A percentile compares a stretch with the other conserved stretches of the same genome.
These are phyloP conservation scores for Chelon labrosus DNA, from an alignment of 2,797 vertebrate genomes.

Conservation along the genomic window DNA sequence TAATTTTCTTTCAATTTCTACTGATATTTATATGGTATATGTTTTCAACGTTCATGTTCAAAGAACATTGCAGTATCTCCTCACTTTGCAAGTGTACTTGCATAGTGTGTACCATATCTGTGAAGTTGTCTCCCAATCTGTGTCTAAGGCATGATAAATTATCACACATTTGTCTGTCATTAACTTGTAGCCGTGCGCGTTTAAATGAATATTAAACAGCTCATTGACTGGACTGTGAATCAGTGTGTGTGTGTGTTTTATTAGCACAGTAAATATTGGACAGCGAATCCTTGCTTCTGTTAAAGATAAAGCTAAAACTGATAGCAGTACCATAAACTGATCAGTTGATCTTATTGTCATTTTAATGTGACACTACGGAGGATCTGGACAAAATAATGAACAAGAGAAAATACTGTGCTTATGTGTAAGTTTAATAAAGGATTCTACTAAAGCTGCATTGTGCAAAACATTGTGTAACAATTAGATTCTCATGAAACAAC, in stretches of 20 bases:
- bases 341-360: neutral
- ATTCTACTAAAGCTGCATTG: conserved; percentile 1
- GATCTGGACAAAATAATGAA: neutral
- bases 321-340: neutral
- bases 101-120: conserved; percentile 45
- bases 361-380: neutral
- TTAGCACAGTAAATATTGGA: conserved; percentile 12
- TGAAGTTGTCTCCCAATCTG: conserved; percentile 47
- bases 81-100: conserved; percentile 28
- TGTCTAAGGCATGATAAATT: conserved; percentile 61
- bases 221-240: conserved; percentile 54
- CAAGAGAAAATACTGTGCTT: neutral
- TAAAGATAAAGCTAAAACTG: neutral
- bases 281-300: neutral
- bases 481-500: conserved; percentile 31
- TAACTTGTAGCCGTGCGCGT: conserved; percentile 67
- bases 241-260: conserved; percentile 12
- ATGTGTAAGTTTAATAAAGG: conserved; percentile 25
- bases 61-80: conserved; percentile 23
- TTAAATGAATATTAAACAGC: conserved; percentile 75
- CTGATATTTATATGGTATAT: conserved; percentile 31
- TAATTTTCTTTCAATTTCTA: conserved; percentile 16
- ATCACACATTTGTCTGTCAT: conserved; percentile 46
- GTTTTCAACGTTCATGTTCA: conserved; percentile 30
- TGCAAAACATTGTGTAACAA: conserved; percentile 37